Percentiles rank a stretch among this genome's conserved stretches.
phyloP scores from a whole-genome alignment of 2,888 invertebrate genomes.

The Diogma glabrata region DNA sequence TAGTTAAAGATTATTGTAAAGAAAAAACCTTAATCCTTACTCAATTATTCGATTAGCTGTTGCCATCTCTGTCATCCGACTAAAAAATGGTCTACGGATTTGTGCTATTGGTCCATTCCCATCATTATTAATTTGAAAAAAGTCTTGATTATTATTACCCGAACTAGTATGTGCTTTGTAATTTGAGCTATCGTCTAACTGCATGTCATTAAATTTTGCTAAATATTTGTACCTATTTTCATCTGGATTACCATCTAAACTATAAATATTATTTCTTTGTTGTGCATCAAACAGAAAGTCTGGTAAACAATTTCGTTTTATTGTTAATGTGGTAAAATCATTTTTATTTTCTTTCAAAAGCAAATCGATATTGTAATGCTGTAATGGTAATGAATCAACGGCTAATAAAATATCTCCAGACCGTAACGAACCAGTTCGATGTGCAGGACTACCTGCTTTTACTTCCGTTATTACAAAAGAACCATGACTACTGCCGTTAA shows the following conservation, averaged over 20 bases:
- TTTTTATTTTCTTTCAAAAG: slow-evolving; percentile 32
- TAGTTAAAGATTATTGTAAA: neutral
- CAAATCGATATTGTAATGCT: slow-evolving; percentile 35
- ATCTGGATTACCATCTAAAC: slow-evolving; percentile 26
- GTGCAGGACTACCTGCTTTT: slow-evolving; percentile 79
- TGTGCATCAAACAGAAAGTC: slow-evolving; percentile 34
- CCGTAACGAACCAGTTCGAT: slow-evolving; percentile 76
- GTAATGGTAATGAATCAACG: slow-evolving; percentile 73
- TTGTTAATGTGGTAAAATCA: slow-evolving; percentile 34
- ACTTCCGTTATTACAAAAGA: slow-evolving; percentile 79
- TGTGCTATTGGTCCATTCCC: slow-evolving; percentile 26
- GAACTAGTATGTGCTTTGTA: slow-evolving; percentile 3
- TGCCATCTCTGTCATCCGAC: slow-evolving; percentile 18
- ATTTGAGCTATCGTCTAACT: neutral
- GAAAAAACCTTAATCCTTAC: neutral
- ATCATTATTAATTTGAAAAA: slow-evolving; percentile 3
- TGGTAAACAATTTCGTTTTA: slow-evolving; percentile 34
- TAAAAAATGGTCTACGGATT: slow-evolving; percentile 24
- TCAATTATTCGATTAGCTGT: slow-evolving; percentile 27
- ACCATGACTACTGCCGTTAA: slow-evolving; percentile 50
- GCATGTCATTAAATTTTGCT: slow-evolving; percentile 1
- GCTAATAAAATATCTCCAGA: slow-evolving; percentile 79
- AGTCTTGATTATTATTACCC: slow-evolving; percentile 10
- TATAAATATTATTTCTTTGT: slow-evolving; percentile 24
- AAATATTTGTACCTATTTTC: slow-evolving; percentile 24